Conservation (phyloP, 2,888 invertebrate genomes). For the Drosophila nigritarsus region DNA sequence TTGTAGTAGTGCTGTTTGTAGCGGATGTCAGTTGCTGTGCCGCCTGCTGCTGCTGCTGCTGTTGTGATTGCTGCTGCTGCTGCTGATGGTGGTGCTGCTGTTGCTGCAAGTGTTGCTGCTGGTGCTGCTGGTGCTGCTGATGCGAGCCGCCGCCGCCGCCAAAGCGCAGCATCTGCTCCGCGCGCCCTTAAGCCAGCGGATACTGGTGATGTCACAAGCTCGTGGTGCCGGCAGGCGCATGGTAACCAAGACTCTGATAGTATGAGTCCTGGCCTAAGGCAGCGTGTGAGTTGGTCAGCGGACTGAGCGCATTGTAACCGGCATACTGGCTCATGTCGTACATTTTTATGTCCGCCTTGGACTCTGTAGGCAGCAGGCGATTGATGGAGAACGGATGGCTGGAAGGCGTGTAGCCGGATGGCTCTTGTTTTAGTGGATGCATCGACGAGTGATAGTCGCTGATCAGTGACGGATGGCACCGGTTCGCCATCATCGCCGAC, state of each 20-base stretch:
- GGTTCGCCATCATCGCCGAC: constrained; percentile 88
- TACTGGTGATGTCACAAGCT: constrained; percentile 95
- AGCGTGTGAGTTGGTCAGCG: constrained; percentile 88
- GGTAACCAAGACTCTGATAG: constrained; percentile 93
- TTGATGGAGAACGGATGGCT: constrained; percentile 98
- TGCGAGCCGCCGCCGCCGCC: constrained; percentile 51
- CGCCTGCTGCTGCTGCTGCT: constrained; percentile 60
- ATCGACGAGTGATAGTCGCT: constrained; percentile 87
- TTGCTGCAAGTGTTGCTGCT: constrained; percentile 61
- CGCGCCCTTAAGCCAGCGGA: constrained; percentile 92
- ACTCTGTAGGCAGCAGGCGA: constrained; percentile 94
- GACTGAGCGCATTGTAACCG: constrained; percentile 88
- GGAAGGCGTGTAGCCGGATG: constrained; percentile 91
- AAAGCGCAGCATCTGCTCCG: constrained; percentile 84
- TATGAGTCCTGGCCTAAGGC: constrained; percentile 90
- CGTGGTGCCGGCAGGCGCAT: constrained; percentile 89
- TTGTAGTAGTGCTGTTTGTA: constrained; percentile 60
- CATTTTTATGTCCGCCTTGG: constrained; percentile 96
- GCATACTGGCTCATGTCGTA: constrained; percentile 92
- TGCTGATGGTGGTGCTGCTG: constrained; percentile 66
- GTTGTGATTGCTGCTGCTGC: constrained; percentile 47
- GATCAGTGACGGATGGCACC: constrained; percentile 88
- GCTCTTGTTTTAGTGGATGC: constrained; percentile 92
- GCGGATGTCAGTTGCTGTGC: constrained; percentile 78
- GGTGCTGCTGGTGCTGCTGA: constrained; percentile 59